Base-by-base conservation (phyloP, 2,113 vertebrate genomes). In the Sinosuthora webbiana region DNA sequence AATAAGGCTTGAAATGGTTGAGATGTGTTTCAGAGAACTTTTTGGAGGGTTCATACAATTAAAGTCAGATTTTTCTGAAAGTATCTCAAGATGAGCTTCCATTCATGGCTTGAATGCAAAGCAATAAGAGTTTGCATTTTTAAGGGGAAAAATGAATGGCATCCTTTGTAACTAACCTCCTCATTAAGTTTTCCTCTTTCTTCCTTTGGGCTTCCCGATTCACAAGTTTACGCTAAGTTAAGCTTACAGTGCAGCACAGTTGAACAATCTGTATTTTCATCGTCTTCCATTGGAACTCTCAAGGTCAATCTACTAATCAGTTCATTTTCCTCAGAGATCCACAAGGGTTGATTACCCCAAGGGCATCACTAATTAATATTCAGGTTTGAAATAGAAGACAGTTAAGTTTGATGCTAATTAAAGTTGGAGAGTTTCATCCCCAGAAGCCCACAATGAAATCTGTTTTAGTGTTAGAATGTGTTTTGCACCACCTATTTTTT, bases 281-380 rank as follows among this genome's bases (percentile, higher is more conserved):
- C 79, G 75, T 86, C 69, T 75, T 92, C 76, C 73, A 68, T 52
- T 41, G 47, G 71, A 95, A 88, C 60, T 88, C 64, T 93, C 95
- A 97, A 96, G 94, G 96, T 96, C 95, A 96, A 94, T 71, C 92
- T 87, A 81, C 82, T 96, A 96, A 97, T 96, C 92, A 97, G 85
- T 94, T 95, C 88, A 81, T 96, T 97, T 93, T 96, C 92, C 90
- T 90, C 83, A 64, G 86, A 92, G 76, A 93, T 93, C 57, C 88
- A 90, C 68, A 89, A 86, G 80, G 90, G 76, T 5, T 95, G 93
- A 96, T 94, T 95, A 95, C 83, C 93, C 92, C 68, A 93, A 94
- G 93, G 92, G 88, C 93, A 96, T 84, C 83, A 57, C 86, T 96
- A 93, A 94, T 96, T 96, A 96, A 96, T 93, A 97, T 86, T 94